Percentiles rank a stretch among this genome's conserved stretches.
Evolutionary conservation across 2,888 invertebrate genomes (phyloP).

Genomic region (Drosophila greeni): DNA sequence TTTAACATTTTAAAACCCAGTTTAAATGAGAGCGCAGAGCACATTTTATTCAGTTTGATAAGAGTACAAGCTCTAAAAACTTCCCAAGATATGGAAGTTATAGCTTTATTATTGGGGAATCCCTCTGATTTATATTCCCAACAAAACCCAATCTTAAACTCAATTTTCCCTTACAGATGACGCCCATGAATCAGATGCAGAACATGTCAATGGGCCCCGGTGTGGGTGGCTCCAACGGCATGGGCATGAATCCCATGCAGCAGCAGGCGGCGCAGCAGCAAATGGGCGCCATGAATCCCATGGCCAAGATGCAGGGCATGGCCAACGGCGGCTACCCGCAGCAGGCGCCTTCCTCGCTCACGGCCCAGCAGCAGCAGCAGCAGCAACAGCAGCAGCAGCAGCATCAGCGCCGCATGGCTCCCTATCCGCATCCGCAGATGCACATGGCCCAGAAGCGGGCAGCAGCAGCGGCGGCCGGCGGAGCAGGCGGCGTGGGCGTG

Average conservation of each 20-base stretch:
- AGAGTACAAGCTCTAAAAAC: neutral
- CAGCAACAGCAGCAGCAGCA: constrained; percentile 15
- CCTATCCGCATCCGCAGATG: constrained; percentile 92
- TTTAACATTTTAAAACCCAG: neutral
- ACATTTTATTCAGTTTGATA: neutral
- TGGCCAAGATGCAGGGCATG: constrained; percentile 82
- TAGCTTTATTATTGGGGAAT: neutral
- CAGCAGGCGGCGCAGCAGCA: constrained; percentile 78
- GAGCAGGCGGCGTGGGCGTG: constrained; percentile 47
- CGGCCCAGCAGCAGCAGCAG: constrained; percentile 18
- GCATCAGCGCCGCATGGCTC: constrained; percentile 85
- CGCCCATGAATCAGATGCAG: constrained; percentile 86
- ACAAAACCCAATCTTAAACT: neutral
- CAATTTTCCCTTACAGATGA: constrained; percentile 80
- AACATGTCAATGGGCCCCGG: constrained; percentile 85
- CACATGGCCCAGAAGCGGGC: constrained; percentile 88
- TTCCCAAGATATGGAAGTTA: neutral
- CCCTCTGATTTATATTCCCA: neutral
- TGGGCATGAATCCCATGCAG: constrained; percentile 77
- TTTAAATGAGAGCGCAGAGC: neutral
- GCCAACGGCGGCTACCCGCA: constrained; percentile 83
- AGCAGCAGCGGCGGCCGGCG: constrained; percentile 45
- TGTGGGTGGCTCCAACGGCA: constrained; percentile 50
- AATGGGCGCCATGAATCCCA: constrained; percentile 83
- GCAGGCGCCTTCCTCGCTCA: constrained; percentile 57